Evolutionary conservation across 2,797 vertebrate species (phyloP).

Genomic region (Chiloscyllium punctatum): DNA sequence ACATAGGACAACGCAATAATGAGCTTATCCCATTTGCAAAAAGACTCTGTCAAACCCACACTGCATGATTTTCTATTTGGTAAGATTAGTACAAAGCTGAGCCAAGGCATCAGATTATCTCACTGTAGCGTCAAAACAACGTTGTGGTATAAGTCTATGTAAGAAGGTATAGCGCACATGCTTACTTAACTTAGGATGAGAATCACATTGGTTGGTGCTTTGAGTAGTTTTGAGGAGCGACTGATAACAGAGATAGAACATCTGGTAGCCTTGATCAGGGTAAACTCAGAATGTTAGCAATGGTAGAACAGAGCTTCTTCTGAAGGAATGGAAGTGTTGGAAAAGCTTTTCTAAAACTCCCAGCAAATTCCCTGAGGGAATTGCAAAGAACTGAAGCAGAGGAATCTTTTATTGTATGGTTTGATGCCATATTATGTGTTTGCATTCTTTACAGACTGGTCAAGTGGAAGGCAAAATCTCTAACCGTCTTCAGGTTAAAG

Average conservation of each 20-base stretch:
- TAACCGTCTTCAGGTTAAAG: too few relatives aligned
- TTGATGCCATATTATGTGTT: too few relatives aligned
- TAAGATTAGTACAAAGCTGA: not conserved
- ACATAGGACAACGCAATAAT: not conserved
- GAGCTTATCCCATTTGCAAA: constrained; percentile 29
- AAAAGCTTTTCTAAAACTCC: not conserved
- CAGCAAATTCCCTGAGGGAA: not conserved
- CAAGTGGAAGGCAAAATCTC: too few relatives aligned
- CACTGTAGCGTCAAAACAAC: not conserved
- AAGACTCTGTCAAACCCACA: not conserved
- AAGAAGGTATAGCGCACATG: not conserved
- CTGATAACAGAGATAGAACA: not conserved
- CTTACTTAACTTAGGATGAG: not conserved
- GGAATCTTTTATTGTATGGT: not conserved
- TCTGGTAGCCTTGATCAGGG: not conserved
- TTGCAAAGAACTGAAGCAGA: not conserved
- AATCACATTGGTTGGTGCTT: not conserved
- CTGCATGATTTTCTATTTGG: not conserved
- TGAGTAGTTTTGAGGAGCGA: not conserved
- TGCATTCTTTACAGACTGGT: too few relatives aligned
- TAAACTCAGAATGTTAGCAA: too few relatives aligned
- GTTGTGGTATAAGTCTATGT: not conserved
- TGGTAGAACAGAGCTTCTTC: not conserved
- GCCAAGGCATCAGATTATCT: not conserved
- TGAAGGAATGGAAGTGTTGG: not conserved